These are phyloP conservation scores for Hydropsyche betteni DNA, from an alignment of 2,888 invertebrate species.

Conservation along the genomic window DNA sequence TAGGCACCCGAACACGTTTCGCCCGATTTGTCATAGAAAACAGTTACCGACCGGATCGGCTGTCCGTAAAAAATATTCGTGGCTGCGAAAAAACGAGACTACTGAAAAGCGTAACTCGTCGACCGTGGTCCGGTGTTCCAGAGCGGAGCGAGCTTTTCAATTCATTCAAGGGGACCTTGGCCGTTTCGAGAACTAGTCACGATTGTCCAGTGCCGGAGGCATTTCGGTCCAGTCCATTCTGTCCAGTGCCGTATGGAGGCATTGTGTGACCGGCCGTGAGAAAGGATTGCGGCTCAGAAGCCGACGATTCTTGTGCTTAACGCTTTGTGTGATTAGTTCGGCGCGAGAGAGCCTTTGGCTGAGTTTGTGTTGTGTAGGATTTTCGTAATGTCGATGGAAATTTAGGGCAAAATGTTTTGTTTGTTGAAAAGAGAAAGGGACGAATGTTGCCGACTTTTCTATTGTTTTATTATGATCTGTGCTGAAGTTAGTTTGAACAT, in stretches of 20 bases:
- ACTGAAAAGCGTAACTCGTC: not conserved
- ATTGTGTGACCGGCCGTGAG: slow-evolving; percentile 12
- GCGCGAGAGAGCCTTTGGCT: too few relatives aligned
- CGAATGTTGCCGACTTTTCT: too few relatives aligned
- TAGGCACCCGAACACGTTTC: slow-evolving; percentile 15
- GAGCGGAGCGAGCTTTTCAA: slow-evolving; percentile 15
- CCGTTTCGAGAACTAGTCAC: slow-evolving; percentile 19
- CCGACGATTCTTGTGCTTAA: not conserved
- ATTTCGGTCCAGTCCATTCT: too few relatives aligned
- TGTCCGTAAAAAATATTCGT: too few relatives aligned
- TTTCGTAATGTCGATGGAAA: too few relatives aligned
- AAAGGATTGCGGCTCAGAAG: not conserved
- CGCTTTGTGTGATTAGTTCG: not conserved
- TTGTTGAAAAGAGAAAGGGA: too few relatives aligned
- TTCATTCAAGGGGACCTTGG: slow-evolving; percentile 29
- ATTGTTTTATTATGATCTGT: too few relatives aligned
- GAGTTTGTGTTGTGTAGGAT: too few relatives aligned
- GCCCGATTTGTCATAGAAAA: slow-evolving; percentile 18
- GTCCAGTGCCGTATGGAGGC: too few relatives aligned
- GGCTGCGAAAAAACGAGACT: not conserved
- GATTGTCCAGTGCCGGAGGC: not conserved
- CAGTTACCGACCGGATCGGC: too few relatives aligned
- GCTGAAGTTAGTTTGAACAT: too few relatives aligned
- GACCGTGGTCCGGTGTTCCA: slow-evolving; percentile 12
- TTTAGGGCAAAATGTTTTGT: too few relatives aligned